These are phyloP conservation scores for Nycticorax nycticorax DNA, from an alignment of 2,113 vertebrate genomes.

Conservation along the genomic window DNA sequence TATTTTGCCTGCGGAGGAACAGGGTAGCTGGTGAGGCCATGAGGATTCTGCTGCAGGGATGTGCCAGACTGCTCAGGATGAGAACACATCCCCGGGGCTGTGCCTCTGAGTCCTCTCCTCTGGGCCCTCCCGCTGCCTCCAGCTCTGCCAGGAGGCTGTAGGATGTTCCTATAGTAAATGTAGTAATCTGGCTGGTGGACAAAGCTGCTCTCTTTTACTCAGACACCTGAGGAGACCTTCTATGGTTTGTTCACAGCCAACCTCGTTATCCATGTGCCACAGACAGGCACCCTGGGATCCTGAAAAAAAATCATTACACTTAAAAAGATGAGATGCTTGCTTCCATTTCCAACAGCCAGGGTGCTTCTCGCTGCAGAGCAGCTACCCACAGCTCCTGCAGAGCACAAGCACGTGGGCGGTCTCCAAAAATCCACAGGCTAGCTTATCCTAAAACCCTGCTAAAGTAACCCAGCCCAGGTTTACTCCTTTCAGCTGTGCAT, in stretches of 20 bases:
- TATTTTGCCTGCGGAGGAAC: neutral
- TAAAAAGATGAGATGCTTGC: neutral
- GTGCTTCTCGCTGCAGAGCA: neutral
- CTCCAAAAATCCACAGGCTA: neutral
- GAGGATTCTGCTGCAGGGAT: neutral
- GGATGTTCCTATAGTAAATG: neutral
- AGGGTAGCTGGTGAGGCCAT: neutral
- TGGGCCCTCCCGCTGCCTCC: neutral
- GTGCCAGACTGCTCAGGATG: neutral
- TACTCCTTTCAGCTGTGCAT: neutral
- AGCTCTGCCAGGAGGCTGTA: neutral
- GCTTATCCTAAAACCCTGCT: neutral
- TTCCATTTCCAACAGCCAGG: neutral
- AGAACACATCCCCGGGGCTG: neutral
- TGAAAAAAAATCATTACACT: neutral
- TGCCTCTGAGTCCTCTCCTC: neutral
- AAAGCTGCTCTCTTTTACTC: neutral
- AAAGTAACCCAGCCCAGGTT: neutral
- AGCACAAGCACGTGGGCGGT: fast-evolving
- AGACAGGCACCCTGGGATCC: neutral
- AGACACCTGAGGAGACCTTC: neutral
- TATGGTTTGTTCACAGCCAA: neutral
- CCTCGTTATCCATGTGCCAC: neutral
- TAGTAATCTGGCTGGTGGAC: neutral
- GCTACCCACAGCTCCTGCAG: neutral